Conservation (phyloP, 2,797 vertebrate species). For the Pogoniulus pusillus region DNA sequence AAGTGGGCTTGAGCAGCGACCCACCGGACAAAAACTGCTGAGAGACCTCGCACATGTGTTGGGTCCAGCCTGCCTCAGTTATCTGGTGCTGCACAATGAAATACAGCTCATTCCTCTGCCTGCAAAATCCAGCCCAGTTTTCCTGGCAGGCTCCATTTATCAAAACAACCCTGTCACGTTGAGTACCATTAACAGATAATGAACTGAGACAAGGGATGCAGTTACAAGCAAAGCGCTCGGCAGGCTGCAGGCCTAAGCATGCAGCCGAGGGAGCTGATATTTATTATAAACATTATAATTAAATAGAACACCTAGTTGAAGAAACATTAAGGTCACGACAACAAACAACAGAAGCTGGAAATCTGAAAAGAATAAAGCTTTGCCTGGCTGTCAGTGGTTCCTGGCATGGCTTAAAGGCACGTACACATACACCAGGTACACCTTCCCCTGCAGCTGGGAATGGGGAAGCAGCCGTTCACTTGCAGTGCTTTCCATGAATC, state of each 20-base stretch:
- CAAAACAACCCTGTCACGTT: conserved; percentile 92
- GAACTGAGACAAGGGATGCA: conserved; percentile 94
- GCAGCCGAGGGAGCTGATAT: conserved; percentile 87
- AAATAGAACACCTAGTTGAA: conserved; percentile 70
- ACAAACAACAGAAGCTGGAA: conserved; percentile 49
- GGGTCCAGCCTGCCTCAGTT: not conserved
- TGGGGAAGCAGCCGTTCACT: not conserved
- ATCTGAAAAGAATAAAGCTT: conserved; percentile 1
- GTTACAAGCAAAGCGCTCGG: conserved; percentile 89
- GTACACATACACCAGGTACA: not conserved
- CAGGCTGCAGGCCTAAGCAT: conserved; percentile 89
- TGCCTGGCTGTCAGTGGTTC: conserved; percentile 11
- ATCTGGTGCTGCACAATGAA: not conserved
- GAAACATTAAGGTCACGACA: conserved; percentile 55
- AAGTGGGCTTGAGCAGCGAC: rapidly evolving
- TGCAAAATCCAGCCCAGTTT: conserved; percentile 89
- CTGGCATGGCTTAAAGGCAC: not conserved
- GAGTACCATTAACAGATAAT: conserved; percentile 98
- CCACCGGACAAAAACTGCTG: rapidly evolving
- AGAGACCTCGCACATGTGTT: not conserved
- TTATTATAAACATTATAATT: conserved; percentile 72
- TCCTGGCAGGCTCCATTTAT: conserved; percentile 91
- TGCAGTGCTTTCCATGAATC: not conserved
- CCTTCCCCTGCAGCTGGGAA: not conserved
- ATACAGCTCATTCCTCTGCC: conserved; percentile 40